Conservation (phyloP, 2,113 vertebrate species). For the Trichomycterus rosablanca region DNA sequence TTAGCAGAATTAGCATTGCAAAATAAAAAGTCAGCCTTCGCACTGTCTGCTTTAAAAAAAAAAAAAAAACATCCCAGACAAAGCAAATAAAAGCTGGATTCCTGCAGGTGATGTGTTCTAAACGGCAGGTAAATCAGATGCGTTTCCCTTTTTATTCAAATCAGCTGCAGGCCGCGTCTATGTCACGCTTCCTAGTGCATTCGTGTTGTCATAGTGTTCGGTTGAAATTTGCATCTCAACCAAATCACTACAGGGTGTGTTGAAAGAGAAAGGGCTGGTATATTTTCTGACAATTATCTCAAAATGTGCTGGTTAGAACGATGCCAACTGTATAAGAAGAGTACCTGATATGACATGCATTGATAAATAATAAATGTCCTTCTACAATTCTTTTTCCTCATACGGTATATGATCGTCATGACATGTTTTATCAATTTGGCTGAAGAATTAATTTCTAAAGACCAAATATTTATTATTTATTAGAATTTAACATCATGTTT, state of each 20-base stretch:
- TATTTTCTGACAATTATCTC: slow-evolving; percentile 11
- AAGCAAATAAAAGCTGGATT: slow-evolving; percentile 33
- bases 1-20: slow-evolving; percentile 25
- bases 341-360: no score
- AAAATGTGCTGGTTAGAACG: no score
- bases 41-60: not conserved
- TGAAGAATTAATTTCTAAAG: no score
- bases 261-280: slow-evolving; percentile 7
- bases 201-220: slow-evolving; percentile 36
- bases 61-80: slow-evolving; percentile 19
- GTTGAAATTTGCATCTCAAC: slow-evolving; percentile 71
- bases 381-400: no score
- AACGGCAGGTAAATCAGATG: slow-evolving; percentile 17
- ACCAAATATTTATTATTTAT: no score
- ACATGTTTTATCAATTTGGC: no score
- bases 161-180: slow-evolving; percentile 40
- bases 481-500: no score
- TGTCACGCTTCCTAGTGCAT: slow-evolving; percentile 28
- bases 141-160: slow-evolving; percentile 48
- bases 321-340: no score
- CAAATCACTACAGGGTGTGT: slow-evolving; percentile 55
- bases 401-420: no score
- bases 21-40: not conserved
- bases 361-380: no score
- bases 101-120: slow-evolving; percentile 35